These are phyloP conservation scores for Zosterops borbonicus DNA, from an alignment of 2,113 vertebrate genomes.

Conservation along the genomic window DNA sequence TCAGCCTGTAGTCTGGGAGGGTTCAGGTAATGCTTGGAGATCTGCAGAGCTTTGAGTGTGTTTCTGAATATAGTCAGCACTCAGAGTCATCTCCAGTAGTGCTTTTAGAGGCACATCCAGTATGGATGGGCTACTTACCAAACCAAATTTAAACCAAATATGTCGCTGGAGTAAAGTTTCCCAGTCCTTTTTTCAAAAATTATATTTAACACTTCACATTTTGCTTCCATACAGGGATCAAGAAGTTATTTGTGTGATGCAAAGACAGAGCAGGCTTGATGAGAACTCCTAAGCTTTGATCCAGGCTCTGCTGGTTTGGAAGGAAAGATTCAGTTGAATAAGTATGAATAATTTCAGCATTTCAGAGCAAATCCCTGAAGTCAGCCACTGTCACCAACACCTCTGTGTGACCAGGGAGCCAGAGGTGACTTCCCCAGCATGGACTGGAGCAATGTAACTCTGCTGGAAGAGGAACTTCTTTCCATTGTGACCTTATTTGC, in stretches of 20 bases:
- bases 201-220: neutral
- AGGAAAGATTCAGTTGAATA: neutral
- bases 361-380: neutral
- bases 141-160: neutral
- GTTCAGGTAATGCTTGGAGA: neutral
- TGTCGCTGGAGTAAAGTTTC: neutral
- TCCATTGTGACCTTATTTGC: neutral
- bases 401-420: neutral
- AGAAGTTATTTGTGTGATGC: neutral
- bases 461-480: neutral
- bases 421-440: neutral
- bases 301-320: too few species aligned
- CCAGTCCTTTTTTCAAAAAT: neutral
- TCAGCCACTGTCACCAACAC: too few species aligned
- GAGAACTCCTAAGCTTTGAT: too few species aligned
- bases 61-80: neutral
- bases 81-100: neutral
- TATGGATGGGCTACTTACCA: neutral
- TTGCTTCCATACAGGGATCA: neutral
- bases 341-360: neutral
- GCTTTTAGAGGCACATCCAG: neutral
- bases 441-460: rapidly evolving
- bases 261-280: too few species aligned
- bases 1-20: neutral
- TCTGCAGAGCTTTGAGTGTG: neutral